Conservation (phyloP, 1,140 invertebrate genomes). For the Conus betulinus region DNA sequence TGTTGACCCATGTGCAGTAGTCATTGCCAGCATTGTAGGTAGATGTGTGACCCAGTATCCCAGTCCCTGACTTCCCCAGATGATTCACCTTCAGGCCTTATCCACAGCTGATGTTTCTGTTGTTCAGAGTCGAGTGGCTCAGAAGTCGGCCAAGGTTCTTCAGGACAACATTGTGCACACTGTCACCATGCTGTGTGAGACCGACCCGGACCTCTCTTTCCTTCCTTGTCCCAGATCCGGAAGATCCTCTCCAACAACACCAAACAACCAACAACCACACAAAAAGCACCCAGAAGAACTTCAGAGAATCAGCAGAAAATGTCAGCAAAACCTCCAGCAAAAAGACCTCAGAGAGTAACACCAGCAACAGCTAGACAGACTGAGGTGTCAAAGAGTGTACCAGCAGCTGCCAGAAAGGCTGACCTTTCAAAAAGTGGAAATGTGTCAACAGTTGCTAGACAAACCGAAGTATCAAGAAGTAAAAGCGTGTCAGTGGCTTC, state of each 20-base stretch:
- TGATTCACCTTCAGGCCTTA: not conserved
- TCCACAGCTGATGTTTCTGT: not conserved
- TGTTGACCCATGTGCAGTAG: too few relatives aligned
- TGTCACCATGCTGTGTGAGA: slow-evolving; percentile 27
- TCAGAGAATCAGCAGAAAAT: not conserved
- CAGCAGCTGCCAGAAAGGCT: not conserved
- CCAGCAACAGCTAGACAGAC: not conserved
- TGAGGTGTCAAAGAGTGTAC: not conserved
- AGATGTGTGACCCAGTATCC: too few relatives aligned
- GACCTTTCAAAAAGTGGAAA: too few relatives aligned
- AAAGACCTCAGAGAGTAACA: not conserved
- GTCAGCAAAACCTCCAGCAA: not conserved
- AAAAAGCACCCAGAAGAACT: not conserved
- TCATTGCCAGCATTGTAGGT: too few relatives aligned
- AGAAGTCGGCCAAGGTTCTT: slow-evolving; percentile 1
- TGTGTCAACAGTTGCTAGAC: too few relatives aligned
- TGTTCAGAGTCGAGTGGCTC: slow-evolving; percentile 20
- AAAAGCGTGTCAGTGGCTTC: too few relatives aligned
- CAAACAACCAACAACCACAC: not conserved
- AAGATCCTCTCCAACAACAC: not conserved
- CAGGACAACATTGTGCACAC: slow-evolving; percentile 29
- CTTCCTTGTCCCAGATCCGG: slow-evolving; percentile 18
- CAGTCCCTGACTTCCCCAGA: not conserved
- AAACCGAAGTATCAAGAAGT: too few relatives aligned
- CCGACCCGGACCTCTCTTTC: slow-evolving; percentile 28